Conservation (phyloP, 2,888 invertebrate species). For the Meganola albula region DNA sequence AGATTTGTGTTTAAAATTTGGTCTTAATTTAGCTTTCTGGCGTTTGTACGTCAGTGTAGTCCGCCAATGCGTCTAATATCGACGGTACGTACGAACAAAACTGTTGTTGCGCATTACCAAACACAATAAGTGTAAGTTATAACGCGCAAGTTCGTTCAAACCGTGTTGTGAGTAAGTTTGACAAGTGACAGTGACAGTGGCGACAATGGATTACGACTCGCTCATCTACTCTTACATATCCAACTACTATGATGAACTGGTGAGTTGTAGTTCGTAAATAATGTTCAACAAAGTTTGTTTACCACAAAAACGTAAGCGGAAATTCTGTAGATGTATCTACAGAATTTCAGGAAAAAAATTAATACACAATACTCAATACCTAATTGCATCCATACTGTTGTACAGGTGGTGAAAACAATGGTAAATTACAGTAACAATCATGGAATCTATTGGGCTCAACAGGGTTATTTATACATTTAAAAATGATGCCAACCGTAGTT, state of each 20-base stretch:
- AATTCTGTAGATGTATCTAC: too few species aligned
- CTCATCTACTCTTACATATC: slow-evolving; percentile 80
- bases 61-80: slow-evolving; percentile 74
- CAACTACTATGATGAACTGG: slow-evolving; percentile 81
- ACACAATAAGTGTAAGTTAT: slow-evolving; percentile 22
- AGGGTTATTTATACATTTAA: too few species aligned
- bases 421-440: too few species aligned
- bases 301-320: too few species aligned
- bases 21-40: slow-evolving; percentile 79
- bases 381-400: too few species aligned
- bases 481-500: too few species aligned
- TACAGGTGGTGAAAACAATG: too few species aligned
- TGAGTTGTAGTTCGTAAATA: slow-evolving; percentile 36
- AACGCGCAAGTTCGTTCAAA: slow-evolving; percentile 23
- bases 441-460: too few species aligned
- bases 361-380: too few species aligned
- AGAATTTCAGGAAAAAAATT: too few species aligned
- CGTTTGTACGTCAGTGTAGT: slow-evolving; percentile 71
- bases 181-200: slow-evolving; percentile 25
- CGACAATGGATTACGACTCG: slow-evolving; percentile 81
- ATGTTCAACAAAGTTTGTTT: background rate
- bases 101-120: slow-evolving; percentile 23
- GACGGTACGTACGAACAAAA: slow-evolving; percentile 44
- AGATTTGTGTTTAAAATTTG: slow-evolving; percentile 78
- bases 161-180: slow-evolving; percentile 22